A percentile compares a stretch with the other conserved stretches of the same genome.
Evolutionary conservation across 1,140 invertebrate species (phyloP).

Genomic region (Babylonia areolata): DNA sequence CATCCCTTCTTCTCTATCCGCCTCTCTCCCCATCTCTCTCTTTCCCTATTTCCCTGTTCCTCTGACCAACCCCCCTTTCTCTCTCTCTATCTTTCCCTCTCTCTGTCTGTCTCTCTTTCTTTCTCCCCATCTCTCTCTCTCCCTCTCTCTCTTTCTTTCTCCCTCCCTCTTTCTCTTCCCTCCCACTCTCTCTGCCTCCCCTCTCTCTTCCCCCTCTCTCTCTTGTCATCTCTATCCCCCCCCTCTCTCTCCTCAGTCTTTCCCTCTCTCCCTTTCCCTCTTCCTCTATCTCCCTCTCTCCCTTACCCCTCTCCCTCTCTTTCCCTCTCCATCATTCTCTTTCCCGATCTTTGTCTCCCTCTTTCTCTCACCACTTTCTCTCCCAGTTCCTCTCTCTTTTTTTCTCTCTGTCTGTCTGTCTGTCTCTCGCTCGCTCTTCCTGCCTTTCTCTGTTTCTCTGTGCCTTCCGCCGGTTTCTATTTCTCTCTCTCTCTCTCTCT

Average conservation of each 20-base stretch:
- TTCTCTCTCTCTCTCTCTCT: background rate
- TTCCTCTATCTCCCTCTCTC: conserved; percentile 7
- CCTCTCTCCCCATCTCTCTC: background rate
- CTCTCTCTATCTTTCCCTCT: background rate
- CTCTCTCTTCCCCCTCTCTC: background rate
- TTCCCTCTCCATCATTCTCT: background rate
- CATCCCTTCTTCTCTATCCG: background rate
- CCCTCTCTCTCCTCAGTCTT: background rate
- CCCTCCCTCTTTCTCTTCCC: background rate
- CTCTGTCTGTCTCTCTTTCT: background rate
- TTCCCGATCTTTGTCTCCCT: background rate
- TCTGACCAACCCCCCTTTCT: background rate
- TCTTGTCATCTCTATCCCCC: background rate
- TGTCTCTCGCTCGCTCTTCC: too few species aligned
- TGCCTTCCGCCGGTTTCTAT: background rate
- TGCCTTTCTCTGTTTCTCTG: background rate
- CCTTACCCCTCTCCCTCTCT: too few species aligned
- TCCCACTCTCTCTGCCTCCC: conserved; percentile 9
- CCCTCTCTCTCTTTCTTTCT: too few species aligned
- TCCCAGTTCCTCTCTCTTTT: too few species aligned
- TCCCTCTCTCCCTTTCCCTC: background rate
- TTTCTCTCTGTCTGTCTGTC: background rate
- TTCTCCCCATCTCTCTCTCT: background rate
- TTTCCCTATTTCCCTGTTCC: too few species aligned
- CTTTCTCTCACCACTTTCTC: too few species aligned